Percentiles rank a stretch among this genome's conserved stretches.
These are phyloP conservation scores for Anguilla anguilla DNA, from an alignment of 2,797 vertebrate genomes.

Conservation along the genomic window DNA sequence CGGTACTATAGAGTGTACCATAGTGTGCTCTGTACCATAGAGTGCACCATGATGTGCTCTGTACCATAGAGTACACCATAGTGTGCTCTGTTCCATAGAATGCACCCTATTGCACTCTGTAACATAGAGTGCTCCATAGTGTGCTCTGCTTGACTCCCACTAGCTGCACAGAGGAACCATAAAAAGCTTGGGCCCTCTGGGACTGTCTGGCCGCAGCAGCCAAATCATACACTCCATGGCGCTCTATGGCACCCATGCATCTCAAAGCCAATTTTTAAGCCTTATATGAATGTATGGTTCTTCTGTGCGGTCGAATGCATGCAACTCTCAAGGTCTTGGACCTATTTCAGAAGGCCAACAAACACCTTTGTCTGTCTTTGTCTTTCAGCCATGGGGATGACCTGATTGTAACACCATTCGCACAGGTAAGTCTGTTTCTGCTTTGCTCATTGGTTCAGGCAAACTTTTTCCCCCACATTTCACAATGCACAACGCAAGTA, in stretches of 20 bases:
- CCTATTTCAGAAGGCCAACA: not conserved
- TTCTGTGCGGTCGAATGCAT: slow-evolving; percentile 1
- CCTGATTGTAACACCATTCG: slow-evolving; percentile 88
- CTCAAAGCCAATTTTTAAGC: not conserved
- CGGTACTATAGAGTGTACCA: not conserved
- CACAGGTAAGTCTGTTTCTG: slow-evolving; percentile 74
- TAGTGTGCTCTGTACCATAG: too few species aligned
- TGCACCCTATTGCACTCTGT: not conserved
- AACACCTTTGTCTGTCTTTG: slow-evolving; percentile 19
- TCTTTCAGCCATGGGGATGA: slow-evolving; percentile 86
- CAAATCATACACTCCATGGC: not conserved
- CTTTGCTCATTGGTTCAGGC: not conserved
- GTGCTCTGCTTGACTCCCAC: not conserved
- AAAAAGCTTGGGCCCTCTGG: not conserved
- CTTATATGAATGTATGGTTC: not conserved
- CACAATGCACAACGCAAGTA: not conserved
- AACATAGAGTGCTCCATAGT: not conserved
- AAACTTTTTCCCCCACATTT: not conserved
- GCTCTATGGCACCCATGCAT: not conserved
- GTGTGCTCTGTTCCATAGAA: too few species aligned
- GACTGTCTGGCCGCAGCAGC: not conserved
- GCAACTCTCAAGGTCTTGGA: not conserved
- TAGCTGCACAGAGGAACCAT: not conserved
- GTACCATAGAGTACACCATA: too few species aligned
- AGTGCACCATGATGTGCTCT: too few species aligned